Evolutionary conservation across 2,888 invertebrate species (phyloP).

Genomic region (Trichacis sp.): DNA sequence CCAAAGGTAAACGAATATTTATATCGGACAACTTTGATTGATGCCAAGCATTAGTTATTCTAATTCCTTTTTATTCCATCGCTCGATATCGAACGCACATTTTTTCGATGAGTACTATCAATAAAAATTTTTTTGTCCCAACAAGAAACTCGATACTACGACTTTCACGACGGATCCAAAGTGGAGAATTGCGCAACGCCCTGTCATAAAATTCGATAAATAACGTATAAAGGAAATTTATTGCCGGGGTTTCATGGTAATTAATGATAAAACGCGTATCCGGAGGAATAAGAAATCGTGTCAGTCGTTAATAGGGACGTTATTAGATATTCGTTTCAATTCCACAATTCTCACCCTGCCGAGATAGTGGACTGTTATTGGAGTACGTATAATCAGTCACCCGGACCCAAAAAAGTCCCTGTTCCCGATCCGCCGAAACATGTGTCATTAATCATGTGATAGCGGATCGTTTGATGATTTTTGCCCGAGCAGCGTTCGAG

Average conservation of each 20-base stretch:
- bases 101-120: too few relatives aligned
- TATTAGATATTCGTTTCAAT: slow-evolving; percentile 3
- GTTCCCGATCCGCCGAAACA: slow-evolving; percentile 8
- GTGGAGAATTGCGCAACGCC: not conserved
- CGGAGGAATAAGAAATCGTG: not conserved
- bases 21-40: not conserved
- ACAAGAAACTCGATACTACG: not conserved
- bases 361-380: slow-evolving; percentile 7
- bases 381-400: slow-evolving; percentile 3
- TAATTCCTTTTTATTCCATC: too few relatives aligned
- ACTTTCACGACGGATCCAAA: not conserved
- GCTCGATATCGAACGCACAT: too few relatives aligned
- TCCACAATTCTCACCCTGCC: slow-evolving; percentile 5
- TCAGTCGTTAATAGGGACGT: not conserved
- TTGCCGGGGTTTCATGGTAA: not conserved
- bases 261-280: not conserved
- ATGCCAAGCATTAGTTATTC: too few relatives aligned
- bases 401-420: not conserved
- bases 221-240: not conserved
- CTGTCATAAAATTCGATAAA: not conserved
- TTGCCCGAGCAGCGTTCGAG: not conserved
- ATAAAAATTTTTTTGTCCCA: too few relatives aligned
- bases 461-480: slow-evolving; percentile 13
- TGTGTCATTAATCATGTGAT: slow-evolving; percentile 7
- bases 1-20: not conserved